These are phyloP conservation scores for Sinocyclocheilus rhinocerous DNA, from an alignment of 2,113 vertebrate species.

Conservation along the genomic window DNA sequence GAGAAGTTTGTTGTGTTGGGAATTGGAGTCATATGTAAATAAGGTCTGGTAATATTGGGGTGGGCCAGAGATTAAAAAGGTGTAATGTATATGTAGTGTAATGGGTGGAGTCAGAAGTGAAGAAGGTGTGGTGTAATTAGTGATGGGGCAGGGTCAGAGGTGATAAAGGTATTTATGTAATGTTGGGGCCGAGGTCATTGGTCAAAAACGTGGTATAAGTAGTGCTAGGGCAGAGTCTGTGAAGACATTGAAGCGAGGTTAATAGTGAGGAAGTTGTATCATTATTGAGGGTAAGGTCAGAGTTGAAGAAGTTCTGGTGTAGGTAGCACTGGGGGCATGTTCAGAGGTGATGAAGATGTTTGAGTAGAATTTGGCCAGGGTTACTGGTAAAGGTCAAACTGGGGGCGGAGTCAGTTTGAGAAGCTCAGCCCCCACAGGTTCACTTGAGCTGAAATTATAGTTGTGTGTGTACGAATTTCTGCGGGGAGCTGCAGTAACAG, in stretches of 20 bases:
- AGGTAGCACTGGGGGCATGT: background rate
- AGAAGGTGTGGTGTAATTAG: background rate
- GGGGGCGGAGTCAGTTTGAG: background rate
- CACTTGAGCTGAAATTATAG: conserved; percentile 15
- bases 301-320: background rate
- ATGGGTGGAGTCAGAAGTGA: background rate
- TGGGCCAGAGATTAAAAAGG: background rate
- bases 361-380: background rate
- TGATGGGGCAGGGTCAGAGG: background rate
- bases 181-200: too few relatives aligned
- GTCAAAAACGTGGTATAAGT: background rate
- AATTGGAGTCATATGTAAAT: background rate
- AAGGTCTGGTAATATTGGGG: background rate
- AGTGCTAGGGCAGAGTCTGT: background rate
- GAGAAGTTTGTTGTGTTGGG: background rate
- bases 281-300: background rate
- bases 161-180: too few relatives aligned
- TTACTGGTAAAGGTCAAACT: background rate
- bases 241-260: background rate
- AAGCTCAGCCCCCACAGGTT: background rate
- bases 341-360: background rate
- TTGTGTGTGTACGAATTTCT: background rate
- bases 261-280: background rate
- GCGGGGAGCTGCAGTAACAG: background rate
- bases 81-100: background rate